phyloP scores from a whole-genome alignment of 2,113 vertebrate species.

The Triplophysa dalaica region DNA sequence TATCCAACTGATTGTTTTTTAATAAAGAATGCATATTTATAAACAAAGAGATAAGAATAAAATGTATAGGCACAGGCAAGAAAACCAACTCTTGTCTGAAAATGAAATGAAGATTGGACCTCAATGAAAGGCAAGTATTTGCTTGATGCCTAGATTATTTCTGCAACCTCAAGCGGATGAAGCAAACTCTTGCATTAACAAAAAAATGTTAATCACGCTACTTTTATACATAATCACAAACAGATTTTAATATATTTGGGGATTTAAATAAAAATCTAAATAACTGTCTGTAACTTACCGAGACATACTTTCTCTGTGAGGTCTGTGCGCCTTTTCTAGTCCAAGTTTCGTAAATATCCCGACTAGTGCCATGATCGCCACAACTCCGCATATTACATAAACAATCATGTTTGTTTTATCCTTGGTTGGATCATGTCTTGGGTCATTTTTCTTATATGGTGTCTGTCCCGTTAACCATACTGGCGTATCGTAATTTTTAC shows the following conservation, averaged over 20 bases:
- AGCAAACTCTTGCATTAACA: neutral
- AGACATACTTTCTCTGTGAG: constrained; percentile 97
- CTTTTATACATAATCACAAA: too few relatives aligned
- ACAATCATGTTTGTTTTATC: constrained; percentile 99
- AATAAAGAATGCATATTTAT: neutral
- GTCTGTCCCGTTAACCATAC: constrained; percentile 91
- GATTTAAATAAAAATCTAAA: neutral
- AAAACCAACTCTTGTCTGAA: neutral
- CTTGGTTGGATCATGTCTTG: constrained; percentile 88
- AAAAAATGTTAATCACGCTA: too few relatives aligned
- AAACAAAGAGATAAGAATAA: too few relatives aligned
- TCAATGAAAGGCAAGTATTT: neutral
- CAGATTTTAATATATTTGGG: neutral
- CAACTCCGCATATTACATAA: constrained; percentile 98
- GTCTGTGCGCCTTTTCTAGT: constrained; percentile 96
- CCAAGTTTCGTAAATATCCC: constrained; percentile 99
- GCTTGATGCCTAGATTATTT: neutral
- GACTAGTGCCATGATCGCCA: constrained; percentile 98
- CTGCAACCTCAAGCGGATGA: neutral
- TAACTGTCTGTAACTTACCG: constrained; percentile 74
- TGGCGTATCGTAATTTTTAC: constrained; percentile 94
- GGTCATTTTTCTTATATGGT: constrained; percentile 88
- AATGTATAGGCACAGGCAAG: neutral
- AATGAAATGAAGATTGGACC: neutral
- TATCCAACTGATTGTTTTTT: constrained; percentile 5